Evolutionary conservation across 2,113 vertebrate genomes (phyloP), one percentile per base, ranked within the genome.

Genomic region (Pluvialis apricaria): DNA sequence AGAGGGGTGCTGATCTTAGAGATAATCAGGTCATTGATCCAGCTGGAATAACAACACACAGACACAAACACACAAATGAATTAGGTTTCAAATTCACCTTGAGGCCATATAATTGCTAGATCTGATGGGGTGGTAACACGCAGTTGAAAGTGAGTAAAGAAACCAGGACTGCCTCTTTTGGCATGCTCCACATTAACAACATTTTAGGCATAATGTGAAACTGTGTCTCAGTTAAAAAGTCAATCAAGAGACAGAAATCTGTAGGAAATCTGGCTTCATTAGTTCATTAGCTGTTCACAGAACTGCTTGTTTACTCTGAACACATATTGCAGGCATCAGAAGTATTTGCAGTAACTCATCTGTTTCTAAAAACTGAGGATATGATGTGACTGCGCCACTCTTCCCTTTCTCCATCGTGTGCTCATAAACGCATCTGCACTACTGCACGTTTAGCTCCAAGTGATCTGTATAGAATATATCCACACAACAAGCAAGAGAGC

Each of bases 271-370:
- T 96, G 94, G 83, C 92, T 92, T 84, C 91, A 84, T 94, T 92
- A 81, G 88, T 78, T 78, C 86, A 94, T 95, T 92, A 96, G 64
- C 69, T 96, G 64, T n/a, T 97, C 66, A 31, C 47, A 96, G 80
- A 94, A 94, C 24, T 70, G 42, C 60, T 86, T 95, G 62, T 93
- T 96, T 94, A 93, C 71, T 81, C 42, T 38, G 85, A 86, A 28
- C 42, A 72, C 94, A 93, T 95, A 94, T 90, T 95, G 92, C 60
- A 93, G 45, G 60, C 85, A 90, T 96, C 92, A 96, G 54, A 93
- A 95, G 52, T 69, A 90, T 93, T 85, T 92, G 73, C 57, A 82
- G 60, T 22, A 62, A 54, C 38, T 86, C 55, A 60, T 91, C 55
- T 91, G 52, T 86, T 95, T 70, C 77, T 75, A 70, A 93, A 90